These are phyloP conservation scores for Siphamia tubifer DNA, from an alignment of 2,113 vertebrate genomes.

Conservation along the genomic window DNA sequence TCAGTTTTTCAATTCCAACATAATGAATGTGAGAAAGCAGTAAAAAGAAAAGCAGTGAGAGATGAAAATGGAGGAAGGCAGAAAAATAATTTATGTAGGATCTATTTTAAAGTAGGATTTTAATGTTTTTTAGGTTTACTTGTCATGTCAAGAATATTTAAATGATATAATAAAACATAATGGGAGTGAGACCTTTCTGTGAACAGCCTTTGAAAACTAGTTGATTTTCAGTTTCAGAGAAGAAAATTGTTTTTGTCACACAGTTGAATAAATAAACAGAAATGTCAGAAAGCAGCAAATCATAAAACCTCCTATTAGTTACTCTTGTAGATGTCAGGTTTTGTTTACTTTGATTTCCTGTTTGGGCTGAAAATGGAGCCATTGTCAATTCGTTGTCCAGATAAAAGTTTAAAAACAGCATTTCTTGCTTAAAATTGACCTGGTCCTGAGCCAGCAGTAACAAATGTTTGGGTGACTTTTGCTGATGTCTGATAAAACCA, in stretches of 20 bases:
- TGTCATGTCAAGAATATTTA: too few species aligned
- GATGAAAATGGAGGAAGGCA: too few species aligned
- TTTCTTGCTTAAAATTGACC: conserved; percentile 12
- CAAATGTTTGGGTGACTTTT: conserved; percentile 32
- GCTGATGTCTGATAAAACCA: conserved; percentile 49
- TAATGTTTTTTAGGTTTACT: too few species aligned
- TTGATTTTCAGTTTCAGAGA: too few species aligned
- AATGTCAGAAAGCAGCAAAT: not conserved
- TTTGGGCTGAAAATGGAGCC: conserved; percentile 7
- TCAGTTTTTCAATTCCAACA: not conserved
- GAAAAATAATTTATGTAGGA: too few species aligned
- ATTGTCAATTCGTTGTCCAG: not conserved
- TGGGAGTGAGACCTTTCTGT: not conserved
- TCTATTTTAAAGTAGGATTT: too few species aligned
- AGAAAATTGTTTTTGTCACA: too few species aligned
- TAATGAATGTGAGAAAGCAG: not conserved
- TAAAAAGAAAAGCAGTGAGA: not conserved
- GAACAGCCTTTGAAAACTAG: not conserved
- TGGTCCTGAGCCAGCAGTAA: conserved; percentile 24
- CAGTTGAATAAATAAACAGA: not conserved
- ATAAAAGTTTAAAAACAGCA: conserved; percentile 50
- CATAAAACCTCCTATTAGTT: not conserved
- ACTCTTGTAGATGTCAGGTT: not conserved
- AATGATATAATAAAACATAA: too few species aligned
- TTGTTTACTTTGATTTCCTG: conserved; percentile 37